Percentiles rank a stretch among this genome's conserved stretches.
Conservation (phyloP, 1,140 invertebrate genomes). For the Papilio aristodemus region DNA sequence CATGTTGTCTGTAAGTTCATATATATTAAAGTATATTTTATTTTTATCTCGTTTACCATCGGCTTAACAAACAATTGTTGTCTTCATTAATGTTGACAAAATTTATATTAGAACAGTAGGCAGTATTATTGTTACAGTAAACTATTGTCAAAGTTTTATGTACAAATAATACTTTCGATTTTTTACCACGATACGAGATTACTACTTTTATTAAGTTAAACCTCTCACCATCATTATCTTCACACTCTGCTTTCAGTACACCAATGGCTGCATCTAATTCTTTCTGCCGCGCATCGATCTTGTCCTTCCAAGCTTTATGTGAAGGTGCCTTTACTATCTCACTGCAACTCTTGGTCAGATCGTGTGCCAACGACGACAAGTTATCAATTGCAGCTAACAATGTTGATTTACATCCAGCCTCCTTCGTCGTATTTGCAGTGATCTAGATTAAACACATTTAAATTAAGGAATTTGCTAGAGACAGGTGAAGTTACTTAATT, state of each 20-base stretch:
- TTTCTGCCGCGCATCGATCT: slow-evolving; percentile 39
- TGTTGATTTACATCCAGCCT: slow-evolving; percentile 33
- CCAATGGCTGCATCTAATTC: slow-evolving; percentile 37
- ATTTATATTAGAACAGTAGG: no score
- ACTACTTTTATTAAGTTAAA: background rate
- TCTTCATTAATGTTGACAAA: no score
- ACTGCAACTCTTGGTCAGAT: slow-evolving; percentile 36
- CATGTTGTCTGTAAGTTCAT: no score
- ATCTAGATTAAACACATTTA: slow-evolving; percentile 33
- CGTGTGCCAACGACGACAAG: slow-evolving; percentile 31
- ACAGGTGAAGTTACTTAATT: no score
- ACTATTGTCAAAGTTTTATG: no score
- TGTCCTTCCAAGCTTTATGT: slow-evolving; percentile 36
- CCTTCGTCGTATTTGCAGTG: slow-evolving; percentile 36
- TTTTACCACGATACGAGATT: no score
- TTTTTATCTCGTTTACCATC: no score
- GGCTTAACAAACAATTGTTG: no score
- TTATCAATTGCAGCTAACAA: slow-evolving; percentile 34
- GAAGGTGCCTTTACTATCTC: slow-evolving; percentile 31
- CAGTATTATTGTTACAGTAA: no score
- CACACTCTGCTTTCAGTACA: slow-evolving; percentile 35
- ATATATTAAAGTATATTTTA: no score
- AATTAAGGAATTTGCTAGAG: no score
- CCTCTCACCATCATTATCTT: slow-evolving; percentile 35
- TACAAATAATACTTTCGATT: no score